phyloP scores from a whole-genome alignment of 2,797 vertebrate species.

The Catamblyrhynchus diadema region DNA sequence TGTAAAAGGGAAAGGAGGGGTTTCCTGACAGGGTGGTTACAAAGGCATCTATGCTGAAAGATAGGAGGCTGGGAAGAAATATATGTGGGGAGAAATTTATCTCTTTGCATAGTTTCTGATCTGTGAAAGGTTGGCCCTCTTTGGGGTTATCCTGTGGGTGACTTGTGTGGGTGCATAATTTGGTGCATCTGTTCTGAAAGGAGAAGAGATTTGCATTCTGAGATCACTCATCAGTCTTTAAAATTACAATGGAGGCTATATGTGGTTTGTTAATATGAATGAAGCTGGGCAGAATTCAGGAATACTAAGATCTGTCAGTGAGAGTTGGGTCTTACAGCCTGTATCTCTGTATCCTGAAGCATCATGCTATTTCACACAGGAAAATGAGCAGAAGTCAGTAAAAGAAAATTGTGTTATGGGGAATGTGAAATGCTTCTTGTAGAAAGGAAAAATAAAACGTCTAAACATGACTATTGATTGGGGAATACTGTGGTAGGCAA shows the following conservation, averaged over 20 bases:
- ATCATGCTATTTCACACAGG: neutral
- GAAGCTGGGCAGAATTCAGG: neutral
- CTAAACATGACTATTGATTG: neutral
- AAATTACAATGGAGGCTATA: neutral
- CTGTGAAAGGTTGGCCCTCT: neutral
- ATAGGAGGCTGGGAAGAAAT: neutral
- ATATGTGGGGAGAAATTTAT: neutral
- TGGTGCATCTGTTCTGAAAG: neutral
- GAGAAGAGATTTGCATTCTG: constrained; percentile 18
- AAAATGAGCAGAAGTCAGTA: neutral
- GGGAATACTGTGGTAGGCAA: neutral
- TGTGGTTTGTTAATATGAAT: constrained; percentile 13
- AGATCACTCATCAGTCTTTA: constrained; percentile 6
- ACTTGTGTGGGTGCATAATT: neutral
- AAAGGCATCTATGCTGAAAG: neutral
- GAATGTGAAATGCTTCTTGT: neutral
- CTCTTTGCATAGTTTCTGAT: neutral
- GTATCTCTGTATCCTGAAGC: neutral
- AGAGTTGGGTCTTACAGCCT: neutral
- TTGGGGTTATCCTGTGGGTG: neutral
- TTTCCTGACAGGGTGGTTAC: neutral
- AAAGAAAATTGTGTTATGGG: neutral
- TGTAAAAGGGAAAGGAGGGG: constrained; percentile 17
- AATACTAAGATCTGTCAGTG: neutral
- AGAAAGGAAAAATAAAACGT: neutral